Percentiles rank a stretch among this genome's conserved stretches.
phyloP scores from a whole-genome alignment of 2,888 invertebrate species.

The Scaptomyza parva region DNA sequence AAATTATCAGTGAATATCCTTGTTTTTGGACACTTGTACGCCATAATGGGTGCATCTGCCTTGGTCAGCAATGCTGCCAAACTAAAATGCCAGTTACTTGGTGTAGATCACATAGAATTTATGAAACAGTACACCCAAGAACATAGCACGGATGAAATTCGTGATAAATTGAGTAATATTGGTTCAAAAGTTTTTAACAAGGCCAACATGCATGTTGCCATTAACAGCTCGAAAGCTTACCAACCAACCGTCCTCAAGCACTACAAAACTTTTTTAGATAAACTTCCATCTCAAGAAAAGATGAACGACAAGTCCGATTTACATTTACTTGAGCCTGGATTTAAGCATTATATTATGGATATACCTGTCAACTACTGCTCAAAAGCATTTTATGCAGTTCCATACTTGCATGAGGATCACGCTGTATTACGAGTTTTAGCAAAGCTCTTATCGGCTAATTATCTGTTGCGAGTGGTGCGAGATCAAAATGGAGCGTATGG shows the following conservation, averaged over 20 bases:
- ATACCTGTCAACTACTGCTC: slow-evolving; percentile 95
- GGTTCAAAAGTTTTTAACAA: slow-evolving; percentile 88
- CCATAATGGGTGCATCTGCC: slow-evolving; percentile 92
- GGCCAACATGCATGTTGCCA: slow-evolving; percentile 88
- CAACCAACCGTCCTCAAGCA: slow-evolving; percentile 81
- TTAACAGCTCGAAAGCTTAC: slow-evolving; percentile 87
- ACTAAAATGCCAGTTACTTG: slow-evolving; percentile 90
- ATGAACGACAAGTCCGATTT: slow-evolving; percentile 62
- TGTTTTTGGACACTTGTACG: slow-evolving; percentile 92
- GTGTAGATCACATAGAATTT: slow-evolving; percentile 91
- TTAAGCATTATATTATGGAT: slow-evolving; percentile 92
- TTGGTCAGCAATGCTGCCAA: slow-evolving; percentile 90
- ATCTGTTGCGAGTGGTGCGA: slow-evolving; percentile 92
- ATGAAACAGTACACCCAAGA: slow-evolving; percentile 91
- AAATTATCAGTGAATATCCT: slow-evolving; percentile 92
- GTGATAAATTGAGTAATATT: slow-evolving; percentile 88
- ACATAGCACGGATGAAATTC: slow-evolving; percentile 87
- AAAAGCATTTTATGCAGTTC: slow-evolving; percentile 91
- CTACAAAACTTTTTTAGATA: slow-evolving; percentile 82
- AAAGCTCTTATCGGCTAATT: slow-evolving; percentile 91
- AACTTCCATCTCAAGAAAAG: slow-evolving; percentile 58
- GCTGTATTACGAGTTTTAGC: slow-evolving; percentile 91
- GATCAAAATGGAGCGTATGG: slow-evolving; percentile 98
- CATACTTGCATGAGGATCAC: slow-evolving; percentile 91
- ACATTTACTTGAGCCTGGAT: slow-evolving; percentile 86